Evolutionary conservation across 2,888 invertebrate genomes (phyloP), one percentile per base, ranked within the genome.

Genomic region (Chesias legatella): DNA sequence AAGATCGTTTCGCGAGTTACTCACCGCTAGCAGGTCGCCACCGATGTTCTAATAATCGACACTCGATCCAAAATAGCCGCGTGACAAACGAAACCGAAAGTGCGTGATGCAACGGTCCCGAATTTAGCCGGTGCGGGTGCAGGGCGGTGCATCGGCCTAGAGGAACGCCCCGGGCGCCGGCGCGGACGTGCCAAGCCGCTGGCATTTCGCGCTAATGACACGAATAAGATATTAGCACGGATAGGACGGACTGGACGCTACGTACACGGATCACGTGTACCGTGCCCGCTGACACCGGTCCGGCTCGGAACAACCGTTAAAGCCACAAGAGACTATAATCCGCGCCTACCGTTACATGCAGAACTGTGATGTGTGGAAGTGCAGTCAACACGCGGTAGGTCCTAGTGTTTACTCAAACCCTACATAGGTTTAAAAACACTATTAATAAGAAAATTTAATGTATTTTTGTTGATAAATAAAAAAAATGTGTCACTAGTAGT

Each of bases 191-290:
- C 86, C 86, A 86, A 86, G 70, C 77, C 67, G 76, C 73, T 86
- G 86, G 82, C 86, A 88, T 86, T 88, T 88, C 75, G 84, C 83
- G 72, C 85, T 81, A 84, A 84, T 84, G 86, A 85, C 86, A 85
- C 84, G 75, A 84, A 85, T 85, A 82, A 85, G 85, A 86, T 84
- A 86, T 85, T 82, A 81, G 79, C 79, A 74, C 77, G 75, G 79
- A 83, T 82, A 80, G 75, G 65, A 64, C 63, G 31, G 26, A 9
- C 38, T n/a, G n/a, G 22, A 32, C 32, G 10, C 27, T 9, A 23
- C 21, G 26, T 11, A 22, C n/a, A 27, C 29, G 21, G 20, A 73
- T 67, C 75, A 74, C 56, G 79, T 65, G 36, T 29, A 34, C 33
- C 8, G 36, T 29, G 38, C 33, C 8, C 33, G 9, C 11, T 7